A percentile compares a stretch with the other conserved stretches of the same genome.
Evolutionary conservation across 2,888 invertebrate species (phyloP).

Genomic region (Sesamia inferens): DNA sequence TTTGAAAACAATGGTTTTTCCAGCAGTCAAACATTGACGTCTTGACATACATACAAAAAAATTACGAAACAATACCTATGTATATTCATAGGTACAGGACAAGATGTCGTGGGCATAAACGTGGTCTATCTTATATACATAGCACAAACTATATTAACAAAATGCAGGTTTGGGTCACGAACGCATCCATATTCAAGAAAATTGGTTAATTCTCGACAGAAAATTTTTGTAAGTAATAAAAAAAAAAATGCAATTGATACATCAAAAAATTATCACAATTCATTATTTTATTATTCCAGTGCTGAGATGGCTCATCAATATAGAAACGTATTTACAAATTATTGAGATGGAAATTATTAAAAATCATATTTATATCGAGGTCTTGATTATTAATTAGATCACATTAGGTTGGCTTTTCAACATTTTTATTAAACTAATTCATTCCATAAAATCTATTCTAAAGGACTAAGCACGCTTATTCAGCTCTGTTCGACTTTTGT

Average conservation of each 20-base stretch:
- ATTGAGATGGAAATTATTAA: too few species aligned
- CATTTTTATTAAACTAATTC: not conserved
- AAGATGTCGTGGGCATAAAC: constrained; percentile 60
- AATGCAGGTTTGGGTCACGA: constrained; percentile 60
- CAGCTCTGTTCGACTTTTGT: too few species aligned
- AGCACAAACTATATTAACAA: constrained; percentile 66
- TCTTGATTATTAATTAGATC: not conserved
- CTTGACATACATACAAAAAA: constrained; percentile 71
- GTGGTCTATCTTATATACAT: constrained; percentile 57
- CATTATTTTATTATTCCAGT: constrained; percentile 27
- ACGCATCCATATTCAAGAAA: constrained; percentile 45
- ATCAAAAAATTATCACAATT: constrained; percentile 56
- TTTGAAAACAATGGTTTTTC: constrained; percentile 78
- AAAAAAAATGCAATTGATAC: constrained; percentile 44
- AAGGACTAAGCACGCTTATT: not conserved
- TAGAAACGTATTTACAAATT: constrained; percentile 42
- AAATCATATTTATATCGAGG: too few species aligned
- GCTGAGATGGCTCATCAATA: constrained; percentile 41
- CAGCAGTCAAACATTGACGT: constrained; percentile 65
- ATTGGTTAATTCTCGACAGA: constrained; percentile 40
- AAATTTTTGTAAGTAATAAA: constrained; percentile 40
- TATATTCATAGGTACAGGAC: constrained; percentile 62
- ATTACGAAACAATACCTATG: constrained; percentile 73
- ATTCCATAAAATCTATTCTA: not conserved
- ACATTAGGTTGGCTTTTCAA: constrained; percentile 8